phyloP scores from a whole-genome alignment of 2,113 vertebrate species.

The Bujurquina vittata region DNA sequence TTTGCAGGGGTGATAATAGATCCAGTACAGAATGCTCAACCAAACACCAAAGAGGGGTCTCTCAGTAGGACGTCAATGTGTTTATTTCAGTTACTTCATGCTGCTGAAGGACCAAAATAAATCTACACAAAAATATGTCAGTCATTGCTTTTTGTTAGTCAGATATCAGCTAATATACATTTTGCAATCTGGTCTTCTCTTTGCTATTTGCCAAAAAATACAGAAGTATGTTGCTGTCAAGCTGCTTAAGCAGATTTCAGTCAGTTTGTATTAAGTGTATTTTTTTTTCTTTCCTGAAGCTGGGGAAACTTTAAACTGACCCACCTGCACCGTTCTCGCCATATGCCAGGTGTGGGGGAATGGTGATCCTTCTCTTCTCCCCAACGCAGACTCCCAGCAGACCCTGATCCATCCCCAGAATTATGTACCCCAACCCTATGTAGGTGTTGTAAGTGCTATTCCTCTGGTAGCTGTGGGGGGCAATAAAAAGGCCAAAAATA shows the following conservation, averaged over 20 bases:
- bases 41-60: background rate
- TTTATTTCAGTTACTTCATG: too few species aligned
- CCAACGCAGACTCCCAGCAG: conserved; percentile 89
- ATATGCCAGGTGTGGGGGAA: conserved; percentile 93
- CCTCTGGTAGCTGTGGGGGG: conserved; percentile 85
- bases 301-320: background rate
- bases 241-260: background rate
- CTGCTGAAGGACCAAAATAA: too few species aligned
- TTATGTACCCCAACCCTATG: conserved; percentile 94
- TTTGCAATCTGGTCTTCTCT: too few species aligned
- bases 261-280: background rate
- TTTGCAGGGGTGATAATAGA: background rate
- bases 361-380: conserved; percentile 84
- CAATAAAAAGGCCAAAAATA: background rate
- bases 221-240: background rate
- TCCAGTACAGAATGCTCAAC: background rate
- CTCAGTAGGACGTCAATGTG: too few species aligned
- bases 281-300: background rate
- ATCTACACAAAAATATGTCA: too few species aligned
- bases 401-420: conserved; percentile 93
- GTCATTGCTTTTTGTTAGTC: too few species aligned
- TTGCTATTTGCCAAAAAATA: too few species aligned
- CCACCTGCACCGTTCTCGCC: conserved; percentile 91
- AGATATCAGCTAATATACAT: too few species aligned
- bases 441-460: conserved; percentile 97